Base-by-base conservation (phyloP, 2,797 vertebrate species). In the Poeciliopsis infans region DNA sequence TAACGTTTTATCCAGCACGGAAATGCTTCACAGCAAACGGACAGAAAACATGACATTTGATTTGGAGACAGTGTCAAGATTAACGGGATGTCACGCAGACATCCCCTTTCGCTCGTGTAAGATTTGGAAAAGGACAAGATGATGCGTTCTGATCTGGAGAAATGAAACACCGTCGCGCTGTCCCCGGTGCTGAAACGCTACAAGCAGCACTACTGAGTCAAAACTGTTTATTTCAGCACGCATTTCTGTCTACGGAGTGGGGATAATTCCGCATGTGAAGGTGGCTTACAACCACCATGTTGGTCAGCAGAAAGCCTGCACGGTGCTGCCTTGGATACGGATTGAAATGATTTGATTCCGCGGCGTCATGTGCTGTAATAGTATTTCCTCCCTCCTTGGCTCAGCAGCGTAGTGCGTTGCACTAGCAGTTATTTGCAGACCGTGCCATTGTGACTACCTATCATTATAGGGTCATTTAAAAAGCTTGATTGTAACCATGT, bases 151-250 rank as follows among this genome's bases (percentile, higher is more conserved):
- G 47, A 47, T 4, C 20, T 45, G 28, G 28, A 43, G 61, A 7
- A 53, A 78, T 39, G 0, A 74, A 72, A 73, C 68, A 12, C 0
- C 47, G 2, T 39, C 41, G 83, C 79, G 84, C 89, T 94, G 91
- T 93, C 88, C 89, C 73, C 25, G 90, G 92, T 93, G 84, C 93
- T 92, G 88, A 90, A 83, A 75, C 78, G 25, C 73, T 46, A 5
- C 72, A 0, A 43, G 72, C 79, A 23, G 59, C 79, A 31, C 66
- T 15, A 45, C 47, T 28, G 31, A 87, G 49, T 46, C 28, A 0
- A 1, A 55, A 13, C 0, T 28, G 49, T 68, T 80, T 43, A 2
- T 51, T 73, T 36, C 31, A 39, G 73, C 64, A 53, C 6, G 43
- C n/a, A 11, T 20, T n/a, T 8, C 23, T 79, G 64, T n/a, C 18